Evolutionary conservation across 2,888 invertebrate genomes (phyloP), one percentile per base, ranked within the genome.

Genomic region (Tiphia femorata): DNA sequence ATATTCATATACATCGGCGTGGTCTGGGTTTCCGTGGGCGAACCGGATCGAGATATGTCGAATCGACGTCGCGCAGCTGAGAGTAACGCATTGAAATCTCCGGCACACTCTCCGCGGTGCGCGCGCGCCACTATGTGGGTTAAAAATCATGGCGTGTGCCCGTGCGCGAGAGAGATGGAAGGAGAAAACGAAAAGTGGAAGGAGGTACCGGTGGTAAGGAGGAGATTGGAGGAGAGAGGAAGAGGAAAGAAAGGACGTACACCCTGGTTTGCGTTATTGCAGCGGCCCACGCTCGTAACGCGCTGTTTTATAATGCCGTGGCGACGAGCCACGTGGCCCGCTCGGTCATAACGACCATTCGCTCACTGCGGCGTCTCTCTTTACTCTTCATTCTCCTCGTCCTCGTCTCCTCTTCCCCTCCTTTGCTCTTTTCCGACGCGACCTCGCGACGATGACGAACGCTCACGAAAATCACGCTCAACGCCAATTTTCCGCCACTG

Each of bases 11-110:
- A 56, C 64, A 67, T 63, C 66, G 63, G 64, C 67, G 70, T 66
- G 67, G 63, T 70, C 61, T 67, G 60, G 59, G 64, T 69, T 62
- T 59, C 73, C 74, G 82, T 82, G 82, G 82, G 82, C 82, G 80
- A 82, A 82, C 82, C 81, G 82, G 82, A 78, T 79, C 76, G 73
- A 74, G 77, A 80, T 76, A 79, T 75, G 79, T 79, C 79, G 79
- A 81, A 79, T 81, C 77, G 75, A 63, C 75, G 71, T 53, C 64
- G 65, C 62, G 66, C 63, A 47, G 58, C 75, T 68, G 76, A 77
- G 75, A 71, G 72, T 77, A 76, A 72, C 71, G 74, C 75, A 71
- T 75, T 73, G 70, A 72, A 78, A 75, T 75, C 72, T 17, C 33
- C 7, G 19, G 30, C n/a, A 20, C 42, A 27, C 27, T 25, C 25